Conservation (phyloP, 2,888 invertebrate species). For the Gisinianus flammeolus region DNA sequence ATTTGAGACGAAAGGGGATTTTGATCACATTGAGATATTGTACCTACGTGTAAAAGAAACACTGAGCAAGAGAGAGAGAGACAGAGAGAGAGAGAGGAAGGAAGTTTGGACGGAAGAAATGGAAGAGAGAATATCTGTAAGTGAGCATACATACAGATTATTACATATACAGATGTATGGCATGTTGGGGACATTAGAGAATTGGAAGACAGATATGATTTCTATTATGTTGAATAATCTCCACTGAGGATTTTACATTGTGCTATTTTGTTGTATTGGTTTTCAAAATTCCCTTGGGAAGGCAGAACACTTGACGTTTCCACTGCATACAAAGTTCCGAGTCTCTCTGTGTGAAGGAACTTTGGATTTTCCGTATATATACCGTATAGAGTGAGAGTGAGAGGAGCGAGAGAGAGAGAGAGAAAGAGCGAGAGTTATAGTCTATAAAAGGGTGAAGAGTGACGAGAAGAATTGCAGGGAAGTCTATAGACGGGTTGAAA, state of each 20-base stretch:
- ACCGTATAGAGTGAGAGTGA: not conserved
- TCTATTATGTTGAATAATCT: not conserved
- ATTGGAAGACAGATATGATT: not conserved
- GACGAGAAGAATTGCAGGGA: no score
- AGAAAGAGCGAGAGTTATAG: not conserved
- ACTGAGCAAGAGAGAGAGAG: no score
- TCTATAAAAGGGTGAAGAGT: no score
- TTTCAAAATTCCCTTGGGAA: constrained; percentile 24
- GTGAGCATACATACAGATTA: not conserved
- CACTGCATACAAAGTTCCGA: not conserved
- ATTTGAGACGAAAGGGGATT: no score
- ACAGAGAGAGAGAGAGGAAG: no score
- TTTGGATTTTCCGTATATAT: not conserved
- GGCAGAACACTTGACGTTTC: not conserved
- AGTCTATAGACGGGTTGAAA: no score
- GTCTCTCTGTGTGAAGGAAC: not conserved
- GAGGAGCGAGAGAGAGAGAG: not conserved
- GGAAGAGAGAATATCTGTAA: not conserved
- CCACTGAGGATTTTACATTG: constrained; percentile 18
- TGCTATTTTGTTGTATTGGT: not conserved
- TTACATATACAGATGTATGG: not conserved
- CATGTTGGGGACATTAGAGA: not conserved
- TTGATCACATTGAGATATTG: no score
- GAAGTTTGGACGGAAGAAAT: no score
- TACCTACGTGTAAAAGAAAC: not conserved